Percentiles rank a stretch among this genome's conserved stretches.
phyloP scores from a whole-genome alignment of 2,113 vertebrate species.

The Archilochus colubris region DNA sequence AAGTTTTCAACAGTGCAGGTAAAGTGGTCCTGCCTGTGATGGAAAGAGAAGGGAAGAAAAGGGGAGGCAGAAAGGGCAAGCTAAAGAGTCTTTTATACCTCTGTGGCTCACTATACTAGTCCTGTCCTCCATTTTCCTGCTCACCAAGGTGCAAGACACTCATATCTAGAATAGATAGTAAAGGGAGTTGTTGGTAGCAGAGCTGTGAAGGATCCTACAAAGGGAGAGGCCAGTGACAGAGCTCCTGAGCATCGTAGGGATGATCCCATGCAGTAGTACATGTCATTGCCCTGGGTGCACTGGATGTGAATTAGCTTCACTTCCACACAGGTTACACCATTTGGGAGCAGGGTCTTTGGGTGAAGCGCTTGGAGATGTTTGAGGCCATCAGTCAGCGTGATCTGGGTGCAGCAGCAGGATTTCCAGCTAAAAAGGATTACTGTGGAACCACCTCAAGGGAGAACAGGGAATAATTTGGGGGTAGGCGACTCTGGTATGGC shows the following conservation, averaged over 20 bases:
- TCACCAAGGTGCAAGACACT: not conserved
- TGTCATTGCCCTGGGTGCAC: not conserved
- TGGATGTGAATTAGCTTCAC: not conserved
- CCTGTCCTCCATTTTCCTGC: not conserved
- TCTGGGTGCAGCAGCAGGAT: accelerated
- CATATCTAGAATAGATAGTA: not conserved
- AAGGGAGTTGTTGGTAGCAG: not conserved
- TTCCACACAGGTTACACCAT: not conserved
- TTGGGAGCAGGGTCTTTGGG: not conserved
- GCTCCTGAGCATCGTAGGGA: not conserved
- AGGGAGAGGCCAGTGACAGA: not conserved
- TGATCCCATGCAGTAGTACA: not conserved
- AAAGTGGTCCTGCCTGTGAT: not conserved
- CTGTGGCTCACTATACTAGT: not conserved
- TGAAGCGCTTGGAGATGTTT: not conserved
- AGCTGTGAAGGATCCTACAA: not conserved
- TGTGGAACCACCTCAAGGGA: not conserved
- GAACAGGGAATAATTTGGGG: not conserved
- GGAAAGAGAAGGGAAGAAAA: not conserved
- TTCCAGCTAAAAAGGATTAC: not conserved
- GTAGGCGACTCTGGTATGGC: not conserved
- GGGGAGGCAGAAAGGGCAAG: not conserved
- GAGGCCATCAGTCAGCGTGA: not conserved
- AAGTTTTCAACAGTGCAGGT: not conserved
- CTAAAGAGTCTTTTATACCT: not conserved